These are phyloP conservation scores for honey bee (Apis mellifera) DNA, from an alignment of 1,140 invertebrate species.

Conservation along the genomic window Amel_HAv3.1 CM009931.2:26208001-26208500, in stretches of 20 bases:
- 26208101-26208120: not conserved
- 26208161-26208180: constrained; percentile 17
- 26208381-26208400: constrained; percentile 31
- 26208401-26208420: not conserved
- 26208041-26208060: not conserved
- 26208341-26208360: constrained; percentile 19
- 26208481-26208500: not conserved
- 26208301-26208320: constrained; percentile 40
- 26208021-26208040: constrained; percentile 57
- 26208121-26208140: not conserved
- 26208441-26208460: not conserved
- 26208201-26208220: not conserved
- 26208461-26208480: constrained; percentile 28
- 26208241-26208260: constrained; percentile 3
- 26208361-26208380: constrained; percentile 44
- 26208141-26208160: constrained; percentile 6
- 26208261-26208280: constrained; percentile 11
- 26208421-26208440: not conserved
- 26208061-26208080: not conserved
- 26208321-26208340: not conserved
- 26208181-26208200: not conserved
- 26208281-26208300: constrained; percentile 15
- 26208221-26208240: not conserved
- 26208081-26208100: not conserved
- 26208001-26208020: too few relatives aligned